Evolutionary conservation across 2,888 invertebrate genomes (phyloP).

Genomic region (Protophormia terraenovae): DNA sequence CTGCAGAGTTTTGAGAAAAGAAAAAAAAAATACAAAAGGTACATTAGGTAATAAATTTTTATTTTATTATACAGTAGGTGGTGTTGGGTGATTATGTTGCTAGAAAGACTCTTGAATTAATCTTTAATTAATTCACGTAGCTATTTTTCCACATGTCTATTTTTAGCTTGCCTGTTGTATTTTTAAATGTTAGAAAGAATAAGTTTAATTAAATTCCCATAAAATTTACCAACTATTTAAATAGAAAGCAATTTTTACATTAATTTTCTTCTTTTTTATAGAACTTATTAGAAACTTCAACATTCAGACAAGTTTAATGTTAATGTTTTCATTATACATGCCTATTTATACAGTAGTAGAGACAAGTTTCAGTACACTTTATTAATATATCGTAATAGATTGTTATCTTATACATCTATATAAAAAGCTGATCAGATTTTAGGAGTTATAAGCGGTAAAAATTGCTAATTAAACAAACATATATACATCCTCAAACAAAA

Average conservation of each 20-base stretch:
- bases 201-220: conserved; percentile 25
- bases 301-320: conserved; percentile 25
- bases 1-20: too few relatives aligned
- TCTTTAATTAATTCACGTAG: background rate
- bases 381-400: too few relatives aligned
- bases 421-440: too few relatives aligned
- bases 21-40: too few relatives aligned
- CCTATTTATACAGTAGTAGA: background rate
- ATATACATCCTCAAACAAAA: too few relatives aligned
- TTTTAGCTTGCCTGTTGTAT: background rate
- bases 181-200: background rate
- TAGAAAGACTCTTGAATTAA: background rate
- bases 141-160: background rate
- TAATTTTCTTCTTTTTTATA: background rate
- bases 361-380: too few relatives aligned
- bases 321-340: conserved; percentile 41
- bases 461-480: too few relatives aligned
- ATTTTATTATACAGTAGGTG: too few relatives aligned
- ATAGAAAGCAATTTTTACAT: background rate
- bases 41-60: too few relatives aligned
- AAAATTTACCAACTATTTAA: background rate
- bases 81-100: too few relatives aligned
- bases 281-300: background rate
- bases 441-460: too few relatives aligned
- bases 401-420: too few relatives aligned